phyloP scores from a whole-genome alignment of 2,113 vertebrate species.

The Bujurquina vittata region DNA sequence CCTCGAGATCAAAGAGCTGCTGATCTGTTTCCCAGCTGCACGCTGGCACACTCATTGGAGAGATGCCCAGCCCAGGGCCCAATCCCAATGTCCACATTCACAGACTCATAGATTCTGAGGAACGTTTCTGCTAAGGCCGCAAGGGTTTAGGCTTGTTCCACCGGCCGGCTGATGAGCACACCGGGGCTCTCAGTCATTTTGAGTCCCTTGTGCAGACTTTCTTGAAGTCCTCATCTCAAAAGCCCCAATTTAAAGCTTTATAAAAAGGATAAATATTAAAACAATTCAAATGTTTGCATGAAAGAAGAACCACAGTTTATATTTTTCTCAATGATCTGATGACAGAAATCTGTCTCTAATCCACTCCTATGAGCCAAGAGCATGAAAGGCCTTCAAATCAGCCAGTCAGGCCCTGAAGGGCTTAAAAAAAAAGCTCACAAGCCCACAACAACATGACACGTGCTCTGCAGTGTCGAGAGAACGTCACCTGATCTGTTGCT shows the following conservation, averaged over 20 bases:
- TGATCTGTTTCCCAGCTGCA: background rate
- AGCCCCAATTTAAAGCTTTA: background rate
- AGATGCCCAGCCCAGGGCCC: background rate
- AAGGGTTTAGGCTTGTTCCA: background rate
- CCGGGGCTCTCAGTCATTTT: background rate
- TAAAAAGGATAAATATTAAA: too few relatives aligned
- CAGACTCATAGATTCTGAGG: background rate
- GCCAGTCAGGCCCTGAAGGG: background rate
- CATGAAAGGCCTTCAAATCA: background rate
- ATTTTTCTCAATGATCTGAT: too few relatives aligned
- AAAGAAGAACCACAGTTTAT: too few relatives aligned
- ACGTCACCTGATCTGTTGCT: background rate
- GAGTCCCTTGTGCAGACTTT: background rate
- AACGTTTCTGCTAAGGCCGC: background rate
- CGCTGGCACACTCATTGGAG: background rate
- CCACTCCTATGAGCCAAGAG: background rate
- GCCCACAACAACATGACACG: background rate
- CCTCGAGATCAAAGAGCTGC: background rate
- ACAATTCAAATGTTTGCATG: too few relatives aligned
- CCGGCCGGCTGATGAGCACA: background rate
- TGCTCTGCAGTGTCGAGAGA: background rate
- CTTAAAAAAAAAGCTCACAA: too few relatives aligned
- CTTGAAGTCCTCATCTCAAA: background rate
- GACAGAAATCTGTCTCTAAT: too few relatives aligned
- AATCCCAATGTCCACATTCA: conserved; percentile 3